Percentiles rank a stretch among this genome's conserved stretches.
Evolutionary conservation across 2,888 invertebrate genomes (phyloP).

Genomic region (Cataglyphis rosenhaueri): DNA sequence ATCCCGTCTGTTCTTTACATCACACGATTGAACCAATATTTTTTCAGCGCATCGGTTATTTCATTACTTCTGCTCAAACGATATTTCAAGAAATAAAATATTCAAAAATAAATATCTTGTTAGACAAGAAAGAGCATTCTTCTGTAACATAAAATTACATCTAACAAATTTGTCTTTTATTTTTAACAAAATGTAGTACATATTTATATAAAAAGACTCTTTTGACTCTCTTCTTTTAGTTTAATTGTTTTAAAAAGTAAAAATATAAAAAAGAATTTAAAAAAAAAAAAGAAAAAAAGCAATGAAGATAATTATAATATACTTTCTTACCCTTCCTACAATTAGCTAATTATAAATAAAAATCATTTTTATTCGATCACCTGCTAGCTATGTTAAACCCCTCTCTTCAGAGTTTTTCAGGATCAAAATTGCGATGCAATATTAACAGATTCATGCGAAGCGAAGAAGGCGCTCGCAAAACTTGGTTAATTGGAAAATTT

Average conservation of each 20-base stretch:
- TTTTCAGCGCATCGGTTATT: slow-evolving; percentile 35
- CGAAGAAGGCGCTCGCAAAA: slow-evolving; percentile 8
- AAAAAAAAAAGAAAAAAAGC: not conserved
- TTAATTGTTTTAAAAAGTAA: not conserved
- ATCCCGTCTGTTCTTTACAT: slow-evolving; percentile 31
- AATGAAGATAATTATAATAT: not conserved
- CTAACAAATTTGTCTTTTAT: not conserved
- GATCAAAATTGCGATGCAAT: slow-evolving; percentile 8
- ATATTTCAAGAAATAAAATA: slow-evolving; percentile 42
- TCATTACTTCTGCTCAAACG: slow-evolving; percentile 36
- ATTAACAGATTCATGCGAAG: not conserved
- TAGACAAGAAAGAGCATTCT: slow-evolving; percentile 6
- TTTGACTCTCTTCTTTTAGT: not conserved
- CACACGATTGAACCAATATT: slow-evolving; percentile 44
- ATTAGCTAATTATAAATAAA: not conserved
- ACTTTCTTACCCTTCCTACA: not conserved
- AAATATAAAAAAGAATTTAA: not conserved
- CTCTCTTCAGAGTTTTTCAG: not conserved
- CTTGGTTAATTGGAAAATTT: slow-evolving; percentile 38
- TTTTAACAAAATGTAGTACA: not conserved
- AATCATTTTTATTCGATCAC: not conserved
- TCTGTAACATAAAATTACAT: slow-evolving; percentile 22
- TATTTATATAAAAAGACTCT: not conserved
- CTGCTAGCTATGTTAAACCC: not conserved
- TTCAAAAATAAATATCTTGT: slow-evolving; percentile 38